Evolutionary conservation across 1,140 invertebrate species (phyloP).

Genomic region (Nautilus pompilius): DNA sequence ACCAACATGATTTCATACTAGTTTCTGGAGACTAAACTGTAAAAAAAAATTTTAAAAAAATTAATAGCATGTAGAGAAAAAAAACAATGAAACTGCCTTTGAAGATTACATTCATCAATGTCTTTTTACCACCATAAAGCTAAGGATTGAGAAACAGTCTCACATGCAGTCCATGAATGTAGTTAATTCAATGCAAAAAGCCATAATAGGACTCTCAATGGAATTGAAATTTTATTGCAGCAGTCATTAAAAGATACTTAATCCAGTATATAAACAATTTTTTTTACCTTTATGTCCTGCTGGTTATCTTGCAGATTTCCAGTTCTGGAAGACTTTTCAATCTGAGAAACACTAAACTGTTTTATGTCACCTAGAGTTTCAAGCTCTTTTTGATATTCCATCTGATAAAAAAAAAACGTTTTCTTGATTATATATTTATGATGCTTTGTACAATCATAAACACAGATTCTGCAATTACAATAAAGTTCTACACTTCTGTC

Average conservation of each 20-base stretch:
- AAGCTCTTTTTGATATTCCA: slow-evolving; percentile 89
- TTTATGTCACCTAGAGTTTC: slow-evolving; percentile 83
- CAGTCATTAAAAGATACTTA: background rate
- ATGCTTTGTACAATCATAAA: background rate
- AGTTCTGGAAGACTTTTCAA: slow-evolving; percentile 81
- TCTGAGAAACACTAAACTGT: slow-evolving; percentile 91
- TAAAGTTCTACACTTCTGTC: background rate
- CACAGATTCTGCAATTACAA: background rate
- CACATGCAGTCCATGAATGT: no score
- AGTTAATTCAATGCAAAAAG: background rate
- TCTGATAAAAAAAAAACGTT: slow-evolving; percentile 56
- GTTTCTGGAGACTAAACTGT: no score
- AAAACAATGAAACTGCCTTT: no score
- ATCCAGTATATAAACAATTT: background rate
- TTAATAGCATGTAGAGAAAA: no score
- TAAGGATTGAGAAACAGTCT: background rate
- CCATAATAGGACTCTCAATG: background rate
- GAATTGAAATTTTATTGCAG: background rate
- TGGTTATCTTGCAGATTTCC: slow-evolving; percentile 86
- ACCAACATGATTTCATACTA: no score
- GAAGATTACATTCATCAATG: background rate
- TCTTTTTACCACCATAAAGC: background rate
- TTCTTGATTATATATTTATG: background rate
- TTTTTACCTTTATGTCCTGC: slow-evolving; percentile 88
- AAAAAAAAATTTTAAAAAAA: no score